A percentile compares a stretch with the other conserved stretches of the same genome.
Conservation (phyloP, 2,888 invertebrate genomes). For the Prosapia bicincta region DNA sequence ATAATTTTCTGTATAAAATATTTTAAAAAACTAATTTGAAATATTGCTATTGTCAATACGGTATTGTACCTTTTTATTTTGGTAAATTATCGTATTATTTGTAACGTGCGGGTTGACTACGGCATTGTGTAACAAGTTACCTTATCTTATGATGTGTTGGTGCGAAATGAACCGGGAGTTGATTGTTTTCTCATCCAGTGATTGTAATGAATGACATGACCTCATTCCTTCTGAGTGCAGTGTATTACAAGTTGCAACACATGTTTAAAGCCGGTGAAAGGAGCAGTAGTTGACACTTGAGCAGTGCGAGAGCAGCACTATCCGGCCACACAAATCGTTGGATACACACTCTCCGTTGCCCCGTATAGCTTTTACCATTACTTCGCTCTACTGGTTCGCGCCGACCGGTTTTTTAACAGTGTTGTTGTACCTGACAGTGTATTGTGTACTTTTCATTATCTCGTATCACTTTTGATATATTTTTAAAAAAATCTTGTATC, state of each 20-base stretch:
- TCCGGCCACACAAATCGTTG: constrained; percentile 7
- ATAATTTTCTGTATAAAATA: no score
- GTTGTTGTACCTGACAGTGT: constrained; percentile 17
- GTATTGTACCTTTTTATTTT: no score
- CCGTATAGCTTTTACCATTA: constrained; percentile 28
- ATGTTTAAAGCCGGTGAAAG: constrained; percentile 14
- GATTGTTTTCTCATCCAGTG: constrained; percentile 2
- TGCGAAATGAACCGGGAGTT: not conserved
- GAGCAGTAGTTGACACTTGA: constrained; percentile 13
- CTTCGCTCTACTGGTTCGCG: constrained; percentile 19
- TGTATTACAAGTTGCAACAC: constrained; percentile 23
- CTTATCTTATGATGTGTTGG: not conserved
- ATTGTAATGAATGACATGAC: constrained; percentile 6
- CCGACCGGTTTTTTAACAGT: constrained; percentile 29
- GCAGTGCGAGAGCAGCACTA: constrained; percentile 22
- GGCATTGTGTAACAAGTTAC: no score
- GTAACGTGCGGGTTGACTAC: no score
- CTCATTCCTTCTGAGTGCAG: constrained; percentile 15
- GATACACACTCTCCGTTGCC: constrained; percentile 7
- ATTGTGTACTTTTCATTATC: not conserved
- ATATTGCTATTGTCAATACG: no score
- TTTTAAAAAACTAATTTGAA: no score
- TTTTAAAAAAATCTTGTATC: not conserved
- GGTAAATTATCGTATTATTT: no score
- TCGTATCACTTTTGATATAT: not conserved